Evolutionary conservation across 1,140 invertebrate genomes (phyloP).

Genomic region (Solenopsis fugax): DNA sequence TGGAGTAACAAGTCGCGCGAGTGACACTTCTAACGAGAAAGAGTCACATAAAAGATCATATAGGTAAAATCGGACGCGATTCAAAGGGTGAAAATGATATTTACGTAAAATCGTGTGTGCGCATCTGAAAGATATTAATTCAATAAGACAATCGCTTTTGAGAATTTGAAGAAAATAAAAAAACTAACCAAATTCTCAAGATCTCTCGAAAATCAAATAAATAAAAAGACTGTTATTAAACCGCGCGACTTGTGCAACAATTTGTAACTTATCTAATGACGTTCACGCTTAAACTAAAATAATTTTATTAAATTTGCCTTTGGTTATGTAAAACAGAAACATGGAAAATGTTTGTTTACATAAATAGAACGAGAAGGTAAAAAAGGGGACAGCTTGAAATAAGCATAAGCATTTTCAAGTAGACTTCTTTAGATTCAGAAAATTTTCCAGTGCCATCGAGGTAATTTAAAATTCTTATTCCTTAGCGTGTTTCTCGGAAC

Average conservation of each 20-base stretch:
- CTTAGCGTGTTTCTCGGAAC: conserved; percentile 3
- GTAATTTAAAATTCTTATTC: conserved; percentile 12
- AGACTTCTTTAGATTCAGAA: background rate
- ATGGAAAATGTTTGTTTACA: background rate
- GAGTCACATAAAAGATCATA: background rate
- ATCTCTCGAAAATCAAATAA: too few relatives aligned
- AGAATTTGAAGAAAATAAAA: background rate
- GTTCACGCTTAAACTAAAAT: background rate
- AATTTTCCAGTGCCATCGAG: background rate
- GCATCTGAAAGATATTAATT: background rate
- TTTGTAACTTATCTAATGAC: background rate
- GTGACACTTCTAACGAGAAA: conserved; percentile 15
- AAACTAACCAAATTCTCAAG: background rate
- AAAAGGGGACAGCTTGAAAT: background rate
- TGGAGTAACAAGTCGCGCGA: background rate
- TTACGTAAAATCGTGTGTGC: too few relatives aligned
- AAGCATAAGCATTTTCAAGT: conserved; percentile 11
- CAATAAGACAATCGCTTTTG: background rate
- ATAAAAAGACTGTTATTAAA: background rate
- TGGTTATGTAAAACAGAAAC: background rate
- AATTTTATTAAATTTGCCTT: background rate
- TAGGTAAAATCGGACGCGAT: background rate
- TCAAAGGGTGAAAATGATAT: background rate
- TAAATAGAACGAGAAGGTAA: background rate
- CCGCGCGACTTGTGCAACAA: background rate